phyloP scores from a whole-genome alignment of 2,888 invertebrate species.

The Drosophila falleni region DNA sequence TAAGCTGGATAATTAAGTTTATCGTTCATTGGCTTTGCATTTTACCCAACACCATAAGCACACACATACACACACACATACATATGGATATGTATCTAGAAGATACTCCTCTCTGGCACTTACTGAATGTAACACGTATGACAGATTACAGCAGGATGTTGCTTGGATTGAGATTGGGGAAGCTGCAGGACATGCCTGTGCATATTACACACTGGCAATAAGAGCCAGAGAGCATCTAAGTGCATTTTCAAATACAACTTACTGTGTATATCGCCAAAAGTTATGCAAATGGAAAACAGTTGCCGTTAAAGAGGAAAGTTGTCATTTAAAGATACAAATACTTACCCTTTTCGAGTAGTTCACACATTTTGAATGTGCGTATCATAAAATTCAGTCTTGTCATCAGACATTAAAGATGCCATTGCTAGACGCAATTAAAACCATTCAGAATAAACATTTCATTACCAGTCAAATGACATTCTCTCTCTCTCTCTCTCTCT shows the following conservation, averaged over 20 bases:
- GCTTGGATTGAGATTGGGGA: conserved; percentile 15
- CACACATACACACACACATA: neutral
- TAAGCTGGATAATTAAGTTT: conserved; percentile 84
- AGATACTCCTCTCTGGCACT: conserved; percentile 6
- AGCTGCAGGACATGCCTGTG: conserved; percentile 55
- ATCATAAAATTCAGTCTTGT: conserved; percentile 52
- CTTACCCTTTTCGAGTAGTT: conserved; percentile 25
- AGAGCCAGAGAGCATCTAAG: conserved; percentile 55
- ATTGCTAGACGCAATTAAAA: conserved; percentile 77
- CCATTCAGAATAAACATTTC: conserved; percentile 70
- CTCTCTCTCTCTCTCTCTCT: neutral
- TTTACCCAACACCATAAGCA: conserved; percentile 22
- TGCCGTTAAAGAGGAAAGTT: conserved; percentile 18
- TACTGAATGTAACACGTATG: conserved; percentile 51
- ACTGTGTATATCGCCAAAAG: conserved; percentile 18
- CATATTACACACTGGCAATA: conserved; percentile 52
- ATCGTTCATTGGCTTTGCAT: conserved; percentile 80
- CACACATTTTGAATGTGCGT: conserved; percentile 34
- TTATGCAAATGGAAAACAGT: conserved; percentile 28
- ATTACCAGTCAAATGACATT: conserved; percentile 61
- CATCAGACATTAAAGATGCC: conserved; percentile 73
- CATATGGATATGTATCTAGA: too few species aligned
- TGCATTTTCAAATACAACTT: conserved; percentile 70
- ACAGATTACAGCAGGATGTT: conserved; percentile 62
- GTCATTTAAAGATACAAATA: conserved; percentile 8